Base-by-base conservation (phyloP, 1,140 invertebrate species). In the Oncopodura yosiiana region DNA sequence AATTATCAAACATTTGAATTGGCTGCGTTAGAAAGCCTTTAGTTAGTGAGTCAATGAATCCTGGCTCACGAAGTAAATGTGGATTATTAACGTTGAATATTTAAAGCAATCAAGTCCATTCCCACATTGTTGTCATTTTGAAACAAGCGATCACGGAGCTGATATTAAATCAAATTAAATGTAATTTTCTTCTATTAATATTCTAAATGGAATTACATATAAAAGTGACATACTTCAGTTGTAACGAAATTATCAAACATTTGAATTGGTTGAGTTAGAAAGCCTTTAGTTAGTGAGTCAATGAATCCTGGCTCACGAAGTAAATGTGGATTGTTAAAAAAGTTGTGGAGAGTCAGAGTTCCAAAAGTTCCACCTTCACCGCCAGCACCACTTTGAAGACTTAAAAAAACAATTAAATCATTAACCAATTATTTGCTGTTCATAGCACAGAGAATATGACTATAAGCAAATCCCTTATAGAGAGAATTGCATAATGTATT, bases 41-140 rank as follows among this genome's bases (percentile, higher is more conserved):
- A 26, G 36, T 58, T 6, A 61, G 24, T n/a, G 45, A 44, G 46
- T 61, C 60, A 21, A 61, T 53, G 19, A 58, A 23, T 23, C 60
- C 60, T 0, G 60, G 49, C 36, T 59, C 24, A 3, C 49, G 26
- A 11, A 62, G 18, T 38, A 60, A 32, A 46, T 60, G 52, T 18
- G 61, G 61, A 41, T 62, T 59, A 32, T 62, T 62, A 37, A 62
- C 73, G 58, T 44, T 73, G 66, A 39, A 74, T 69, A 60, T 75
- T 49, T 19, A 91, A 71, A 0, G 87, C 83, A n/a, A 88, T 80
- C 32, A 91, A 69, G 73, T 91, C 87, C 14, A 90, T 74, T 3
- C 87, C 87, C 1, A 84, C 16, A 3, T 14, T 24, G 16, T 49
- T 51, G 3, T n/a, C 34, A 8, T n/a, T 51, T 51, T 58, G 42